These are phyloP conservation scores for Rhogogaster chlorosoma DNA, from an alignment of 2,888 invertebrate genomes.

Conservation along the genomic window DNA sequence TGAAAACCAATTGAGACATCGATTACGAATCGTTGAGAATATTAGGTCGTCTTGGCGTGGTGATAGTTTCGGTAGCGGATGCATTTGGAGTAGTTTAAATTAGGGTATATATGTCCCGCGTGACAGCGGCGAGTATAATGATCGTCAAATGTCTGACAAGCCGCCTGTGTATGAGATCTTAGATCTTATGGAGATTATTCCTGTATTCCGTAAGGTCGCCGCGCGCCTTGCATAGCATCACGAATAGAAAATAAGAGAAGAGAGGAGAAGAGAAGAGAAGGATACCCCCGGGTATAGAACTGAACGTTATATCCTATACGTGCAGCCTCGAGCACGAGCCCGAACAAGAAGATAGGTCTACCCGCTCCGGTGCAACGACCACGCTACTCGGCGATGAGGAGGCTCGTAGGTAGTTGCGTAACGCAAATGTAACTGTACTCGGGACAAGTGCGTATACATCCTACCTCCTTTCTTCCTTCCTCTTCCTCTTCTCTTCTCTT, in stretches of 20 bases:
- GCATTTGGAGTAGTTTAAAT: background rate
- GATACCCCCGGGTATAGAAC: background rate
- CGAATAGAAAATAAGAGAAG: background rate
- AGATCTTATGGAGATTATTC: background rate
- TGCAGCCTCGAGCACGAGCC: background rate
- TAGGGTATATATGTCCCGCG: background rate
- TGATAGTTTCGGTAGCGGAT: background rate
- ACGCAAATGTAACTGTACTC: conserved; percentile 46
- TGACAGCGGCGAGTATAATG: background rate
- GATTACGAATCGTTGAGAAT: background rate
- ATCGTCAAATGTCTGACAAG: background rate
- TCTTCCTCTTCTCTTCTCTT: background rate
- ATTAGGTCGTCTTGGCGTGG: background rate
- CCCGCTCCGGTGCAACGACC: conserved; percentile 35
- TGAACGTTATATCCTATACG: background rate
- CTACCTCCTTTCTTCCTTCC: background rate
- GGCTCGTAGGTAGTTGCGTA: conserved; percentile 30
- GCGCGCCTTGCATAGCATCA: conserved; percentile 5
- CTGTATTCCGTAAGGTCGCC: conserved; percentile 3
- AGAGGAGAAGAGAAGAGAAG: background rate
- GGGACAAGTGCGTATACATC: conserved; percentile 2
- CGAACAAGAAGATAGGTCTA: conserved; percentile 24
- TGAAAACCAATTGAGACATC: conserved; percentile 80
- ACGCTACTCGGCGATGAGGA: background rate
- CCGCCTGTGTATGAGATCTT: background rate